phyloP scores from a whole-genome alignment of 2,797 vertebrate genomes.

The Hypotaenidia philippensis region DNA sequence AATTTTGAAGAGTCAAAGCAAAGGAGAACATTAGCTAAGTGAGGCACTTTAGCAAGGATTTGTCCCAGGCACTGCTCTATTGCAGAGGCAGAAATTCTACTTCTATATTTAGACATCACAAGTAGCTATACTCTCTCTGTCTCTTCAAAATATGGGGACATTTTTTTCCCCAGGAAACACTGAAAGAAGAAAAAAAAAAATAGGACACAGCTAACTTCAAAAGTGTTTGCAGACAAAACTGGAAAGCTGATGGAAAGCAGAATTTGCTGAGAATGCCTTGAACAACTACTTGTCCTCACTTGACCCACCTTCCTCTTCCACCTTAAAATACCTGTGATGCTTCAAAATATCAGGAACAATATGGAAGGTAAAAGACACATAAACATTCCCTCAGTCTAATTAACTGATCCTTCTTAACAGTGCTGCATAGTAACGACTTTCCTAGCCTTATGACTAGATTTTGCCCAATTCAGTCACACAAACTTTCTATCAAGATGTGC shows the following conservation, averaged over 20 bases:
- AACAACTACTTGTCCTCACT: not conserved
- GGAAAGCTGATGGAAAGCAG: not conserved
- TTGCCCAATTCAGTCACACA: not conserved
- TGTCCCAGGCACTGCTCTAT: not conserved
- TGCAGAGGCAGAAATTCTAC: not conserved
- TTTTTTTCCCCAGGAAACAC: accelerated
- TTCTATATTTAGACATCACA: not conserved
- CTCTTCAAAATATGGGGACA: not conserved
- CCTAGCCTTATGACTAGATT: not conserved
- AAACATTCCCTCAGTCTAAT: not conserved
- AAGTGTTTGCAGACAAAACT: not conserved
- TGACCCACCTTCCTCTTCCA: not conserved
- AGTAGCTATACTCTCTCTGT: not conserved
- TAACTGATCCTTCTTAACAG: not conserved
- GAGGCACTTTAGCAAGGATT: not conserved
- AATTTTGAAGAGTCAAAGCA: not conserved
- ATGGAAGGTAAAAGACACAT: not conserved
- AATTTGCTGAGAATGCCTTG: not conserved
- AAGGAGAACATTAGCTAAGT: not conserved
- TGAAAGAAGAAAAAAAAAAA: not conserved
- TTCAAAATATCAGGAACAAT: not conserved
- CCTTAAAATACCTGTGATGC: not conserved
- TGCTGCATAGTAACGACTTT: not conserved
- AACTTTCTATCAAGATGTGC: not conserved
- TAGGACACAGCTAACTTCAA: not conserved